phyloP scores from a whole-genome alignment of 2,888 invertebrate species.

The Microctonus hyperodae region DNA sequence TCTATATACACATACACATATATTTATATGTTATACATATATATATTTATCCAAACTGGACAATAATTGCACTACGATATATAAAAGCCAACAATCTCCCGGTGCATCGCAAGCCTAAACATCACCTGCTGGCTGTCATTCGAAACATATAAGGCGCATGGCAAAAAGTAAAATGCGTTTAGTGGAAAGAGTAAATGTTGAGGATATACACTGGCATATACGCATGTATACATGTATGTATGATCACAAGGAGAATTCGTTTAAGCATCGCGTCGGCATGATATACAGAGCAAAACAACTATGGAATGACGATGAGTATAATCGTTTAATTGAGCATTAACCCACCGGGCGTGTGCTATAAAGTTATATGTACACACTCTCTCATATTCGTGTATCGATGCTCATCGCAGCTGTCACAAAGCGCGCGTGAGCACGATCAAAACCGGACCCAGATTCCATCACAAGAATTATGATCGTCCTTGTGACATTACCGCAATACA shows the following conservation, averaged over 20 bases:
- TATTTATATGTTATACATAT: neutral
- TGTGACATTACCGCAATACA: neutral
- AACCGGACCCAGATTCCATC: constrained; percentile 18
- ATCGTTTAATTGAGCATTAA: constrained; percentile 19
- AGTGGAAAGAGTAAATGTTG: constrained; percentile 6
- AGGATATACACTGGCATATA: neutral
- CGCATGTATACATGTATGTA: neutral
- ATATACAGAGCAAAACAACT: neutral
- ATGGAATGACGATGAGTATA: constrained; percentile 5
- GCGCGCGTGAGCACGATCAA: neutral
- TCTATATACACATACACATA: neutral
- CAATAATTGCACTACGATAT: constrained; percentile 38
- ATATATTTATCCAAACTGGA: constrained; percentile 24
- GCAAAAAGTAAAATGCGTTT: constrained; percentile 11
- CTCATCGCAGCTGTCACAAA: constrained; percentile 1
- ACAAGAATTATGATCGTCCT: constrained; percentile 10
- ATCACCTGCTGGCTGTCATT: constrained; percentile 41
- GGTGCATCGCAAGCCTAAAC: constrained; percentile 34
- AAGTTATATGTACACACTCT: neutral
- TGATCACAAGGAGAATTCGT: constrained; percentile 19
- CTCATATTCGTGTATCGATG: neutral
- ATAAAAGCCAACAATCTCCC: constrained; percentile 39
- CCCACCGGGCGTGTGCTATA: neutral
- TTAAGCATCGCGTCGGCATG: neutral
- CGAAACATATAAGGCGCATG: constrained; percentile 30